A percentile compares a stretch with the other conserved stretches of the same genome.
Conservation (phyloP, 2,888 invertebrate species). For the Philereme vetulata region DNA sequence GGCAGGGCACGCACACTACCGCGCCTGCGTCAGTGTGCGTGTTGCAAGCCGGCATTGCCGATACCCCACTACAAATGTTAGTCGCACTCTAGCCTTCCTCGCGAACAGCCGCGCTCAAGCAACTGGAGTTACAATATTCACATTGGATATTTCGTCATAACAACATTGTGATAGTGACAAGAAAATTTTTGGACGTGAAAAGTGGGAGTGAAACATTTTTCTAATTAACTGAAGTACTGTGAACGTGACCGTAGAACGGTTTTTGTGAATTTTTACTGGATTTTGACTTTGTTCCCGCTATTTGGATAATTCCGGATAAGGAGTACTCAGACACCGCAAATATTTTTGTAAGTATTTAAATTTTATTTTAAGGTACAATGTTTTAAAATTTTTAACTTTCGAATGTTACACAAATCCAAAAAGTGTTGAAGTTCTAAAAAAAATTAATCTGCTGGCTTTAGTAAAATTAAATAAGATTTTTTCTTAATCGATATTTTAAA, state of each 20-base stretch:
- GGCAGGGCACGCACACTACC: constrained; percentile 26
- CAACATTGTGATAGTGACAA: constrained; percentile 79
- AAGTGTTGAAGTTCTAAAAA: background rate
- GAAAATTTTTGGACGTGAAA: constrained; percentile 69
- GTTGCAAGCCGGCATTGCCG: constrained; percentile 68
- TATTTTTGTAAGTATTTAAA: constrained; percentile 77
- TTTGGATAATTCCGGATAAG: constrained; percentile 81
- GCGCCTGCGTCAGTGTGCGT: constrained; percentile 56
- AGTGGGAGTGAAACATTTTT: constrained; percentile 72
- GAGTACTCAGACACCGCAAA: constrained; percentile 76
- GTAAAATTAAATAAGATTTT: too few species aligned
- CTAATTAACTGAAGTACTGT: constrained; percentile 58
- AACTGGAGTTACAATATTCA: constrained; percentile 60
- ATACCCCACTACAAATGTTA: constrained; percentile 81
- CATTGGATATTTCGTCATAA: constrained; percentile 80
- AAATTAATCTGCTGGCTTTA: too few species aligned
- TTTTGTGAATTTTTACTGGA: constrained; percentile 67
- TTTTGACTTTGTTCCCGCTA: constrained; percentile 71
- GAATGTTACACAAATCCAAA: constrained; percentile 19
- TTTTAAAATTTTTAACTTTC: background rate
- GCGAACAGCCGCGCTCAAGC: constrained; percentile 66
- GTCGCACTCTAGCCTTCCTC: constrained; percentile 71
- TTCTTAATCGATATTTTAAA: too few species aligned
- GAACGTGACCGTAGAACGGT: constrained; percentile 55
- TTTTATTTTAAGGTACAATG: background rate